phyloP scores from a whole-genome alignment of 2,113 vertebrate genomes.

The Silurus glanis region DNA sequence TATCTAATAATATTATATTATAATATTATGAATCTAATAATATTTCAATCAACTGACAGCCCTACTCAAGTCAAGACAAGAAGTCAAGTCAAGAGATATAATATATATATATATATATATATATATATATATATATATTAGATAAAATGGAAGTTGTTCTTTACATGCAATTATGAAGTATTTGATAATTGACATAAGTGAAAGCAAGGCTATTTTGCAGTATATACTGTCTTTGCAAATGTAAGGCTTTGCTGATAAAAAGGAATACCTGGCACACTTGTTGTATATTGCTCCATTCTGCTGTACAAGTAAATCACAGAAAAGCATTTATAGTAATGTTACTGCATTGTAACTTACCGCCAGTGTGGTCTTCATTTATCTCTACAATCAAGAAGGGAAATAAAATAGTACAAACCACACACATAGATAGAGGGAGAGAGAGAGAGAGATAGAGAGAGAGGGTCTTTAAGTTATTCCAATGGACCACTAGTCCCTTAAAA shows the following conservation, averaged over 20 bases:
- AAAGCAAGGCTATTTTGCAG: not conserved
- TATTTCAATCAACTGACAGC: too few relatives aligned
- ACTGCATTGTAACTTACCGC: not conserved
- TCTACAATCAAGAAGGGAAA: not conserved
- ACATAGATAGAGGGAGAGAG: not conserved
- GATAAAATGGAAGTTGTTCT: too few relatives aligned
- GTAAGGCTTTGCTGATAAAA: not conserved
- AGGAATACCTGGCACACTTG: not conserved
- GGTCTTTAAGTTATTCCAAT: not conserved
- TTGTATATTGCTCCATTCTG: not conserved
- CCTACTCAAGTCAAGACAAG: too few relatives aligned
- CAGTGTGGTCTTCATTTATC: slow-evolving; percentile 19
- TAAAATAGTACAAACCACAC: slow-evolving; percentile 1
- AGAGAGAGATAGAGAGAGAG: not conserved
- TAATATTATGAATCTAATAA: too few relatives aligned
- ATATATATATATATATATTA: too few relatives aligned
- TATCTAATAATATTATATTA: too few relatives aligned
- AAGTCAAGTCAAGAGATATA: too few relatives aligned
- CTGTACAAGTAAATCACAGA: slow-evolving; percentile 23
- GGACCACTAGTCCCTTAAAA: not conserved
- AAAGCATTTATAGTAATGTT: slow-evolving; percentile 1
- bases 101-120: too few relatives aligned
- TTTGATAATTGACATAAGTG: not conserved
- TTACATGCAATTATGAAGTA: too few relatives aligned
- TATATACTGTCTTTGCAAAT: slow-evolving; percentile 2